A percentile compares a stretch with the other conserved stretches of the same genome.
Evolutionary conservation across 2,797 vertebrate species (phyloP).

Genomic region (Arrhamphus sclerolepis): DNA sequence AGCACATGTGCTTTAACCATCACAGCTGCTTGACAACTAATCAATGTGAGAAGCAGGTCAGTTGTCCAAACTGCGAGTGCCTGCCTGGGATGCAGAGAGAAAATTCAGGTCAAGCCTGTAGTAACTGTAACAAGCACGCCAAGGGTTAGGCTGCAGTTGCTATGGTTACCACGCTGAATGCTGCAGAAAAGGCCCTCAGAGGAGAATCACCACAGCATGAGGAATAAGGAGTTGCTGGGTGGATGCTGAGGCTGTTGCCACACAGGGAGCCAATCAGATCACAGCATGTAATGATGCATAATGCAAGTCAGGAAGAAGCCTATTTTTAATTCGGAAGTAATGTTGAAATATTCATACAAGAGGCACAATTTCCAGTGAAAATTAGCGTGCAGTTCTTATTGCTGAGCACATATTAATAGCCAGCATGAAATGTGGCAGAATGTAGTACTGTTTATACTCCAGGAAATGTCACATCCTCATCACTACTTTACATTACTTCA

Average conservation of each 20-base stretch:
- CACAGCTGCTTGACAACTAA: constrained; percentile 30
- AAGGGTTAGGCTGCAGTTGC: constrained; percentile 79
- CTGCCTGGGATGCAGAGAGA: constrained; percentile 42
- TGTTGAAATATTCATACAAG: constrained; percentile 64
- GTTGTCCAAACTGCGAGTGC: constrained; percentile 42
- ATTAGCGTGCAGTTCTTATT: too few relatives aligned
- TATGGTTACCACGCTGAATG: constrained; percentile 78
- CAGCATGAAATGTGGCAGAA: background rate
- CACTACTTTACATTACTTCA: background rate
- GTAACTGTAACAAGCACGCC: constrained; percentile 61
- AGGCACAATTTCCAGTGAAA: background rate
- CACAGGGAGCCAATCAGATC: constrained; percentile 76
- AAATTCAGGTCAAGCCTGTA: constrained; percentile 82
- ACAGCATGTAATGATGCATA: constrained; percentile 58
- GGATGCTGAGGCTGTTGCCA: constrained; percentile 79
- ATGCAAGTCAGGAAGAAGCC: constrained; percentile 62
- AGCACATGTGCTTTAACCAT: background rate
- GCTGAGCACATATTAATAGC: too few relatives aligned
- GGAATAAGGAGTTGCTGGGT: constrained; percentile 80
- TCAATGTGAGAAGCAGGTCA: constrained; percentile 70
- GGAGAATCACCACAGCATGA: constrained; percentile 74
- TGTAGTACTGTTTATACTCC: background rate
- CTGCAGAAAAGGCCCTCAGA: constrained; percentile 76
- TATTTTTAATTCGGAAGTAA: constrained; percentile 67
- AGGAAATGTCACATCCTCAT: constrained; percentile 4